These are phyloP conservation scores for Holotrichia oblita DNA, from an alignment of 1,140 invertebrate genomes.

Conservation along the genomic window DNA sequence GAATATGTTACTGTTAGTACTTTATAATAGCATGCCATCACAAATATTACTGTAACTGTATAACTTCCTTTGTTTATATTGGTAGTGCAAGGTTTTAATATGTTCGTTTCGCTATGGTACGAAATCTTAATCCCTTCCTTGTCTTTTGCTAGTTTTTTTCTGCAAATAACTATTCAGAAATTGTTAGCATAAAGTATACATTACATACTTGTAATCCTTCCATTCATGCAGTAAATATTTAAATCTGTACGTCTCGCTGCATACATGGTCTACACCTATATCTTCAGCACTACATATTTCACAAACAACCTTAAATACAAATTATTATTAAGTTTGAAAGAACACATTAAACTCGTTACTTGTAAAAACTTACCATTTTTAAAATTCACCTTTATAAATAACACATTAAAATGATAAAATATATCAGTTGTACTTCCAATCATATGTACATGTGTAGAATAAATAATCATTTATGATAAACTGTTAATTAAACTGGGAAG, in stretches of 20 bases:
- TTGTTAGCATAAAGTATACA: not conserved
- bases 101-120: not conserved
- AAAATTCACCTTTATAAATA: not conserved
- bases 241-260: not conserved
- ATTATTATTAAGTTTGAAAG: not conserved
- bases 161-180: not conserved
- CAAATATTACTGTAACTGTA: not conserved
- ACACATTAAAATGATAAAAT: too few relatives aligned
- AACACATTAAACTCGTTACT: not conserved
- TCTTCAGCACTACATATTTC: not conserved
- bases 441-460: too few relatives aligned
- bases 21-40: not conserved
- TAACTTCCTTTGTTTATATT: not conserved
- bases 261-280: not conserved
- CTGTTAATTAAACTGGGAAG: too few relatives aligned
- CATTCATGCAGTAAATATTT: not conserved
- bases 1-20: not conserved
- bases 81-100: not conserved
- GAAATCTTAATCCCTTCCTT: not conserved
- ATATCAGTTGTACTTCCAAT: too few relatives aligned
- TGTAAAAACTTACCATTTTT: constrained; percentile 10
- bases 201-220: not conserved
- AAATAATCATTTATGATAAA: too few relatives aligned
- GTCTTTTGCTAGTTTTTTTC: not conserved
- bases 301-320: too few relatives aligned